Conservation (phyloP, 64 coral and sea anemone species). For the Montipora efflorescens region DNA sequence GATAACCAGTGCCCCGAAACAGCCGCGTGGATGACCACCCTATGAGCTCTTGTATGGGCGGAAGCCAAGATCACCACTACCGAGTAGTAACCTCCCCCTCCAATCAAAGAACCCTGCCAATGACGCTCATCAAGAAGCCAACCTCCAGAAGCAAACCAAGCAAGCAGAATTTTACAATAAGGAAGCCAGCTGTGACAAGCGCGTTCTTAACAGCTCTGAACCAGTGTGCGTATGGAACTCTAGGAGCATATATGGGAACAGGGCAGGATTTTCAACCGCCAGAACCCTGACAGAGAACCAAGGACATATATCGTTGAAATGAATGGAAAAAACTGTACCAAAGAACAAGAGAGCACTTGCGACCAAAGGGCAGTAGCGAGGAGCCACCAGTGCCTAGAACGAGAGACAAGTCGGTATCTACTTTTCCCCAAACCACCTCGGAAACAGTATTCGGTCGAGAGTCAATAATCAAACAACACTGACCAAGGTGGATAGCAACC, state of each 20-base stretch:
- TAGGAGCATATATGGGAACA: slow-evolving; percentile 48
- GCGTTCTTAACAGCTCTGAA: slow-evolving; percentile 11
- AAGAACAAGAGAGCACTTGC: slow-evolving; percentile 51
- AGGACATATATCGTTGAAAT: slow-evolving; percentile 72
- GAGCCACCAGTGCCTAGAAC: neutral
- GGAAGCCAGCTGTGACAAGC: neutral
- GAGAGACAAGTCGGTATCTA: neutral
- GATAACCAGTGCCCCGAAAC: slow-evolving; percentile 65
- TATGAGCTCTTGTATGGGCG: slow-evolving; percentile 70
- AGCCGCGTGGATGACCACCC: slow-evolving; percentile 70
- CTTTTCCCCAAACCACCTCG: neutral
- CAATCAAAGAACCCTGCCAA: slow-evolving; percentile 46
- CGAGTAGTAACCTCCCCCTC: slow-evolving; percentile 21
- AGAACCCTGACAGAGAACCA: slow-evolving; percentile 53
- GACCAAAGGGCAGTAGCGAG: neutral
- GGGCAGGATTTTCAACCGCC: slow-evolving; percentile 30
- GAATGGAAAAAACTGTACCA: slow-evolving; percentile 51
- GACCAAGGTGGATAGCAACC: neutral
- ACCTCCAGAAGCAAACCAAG: slow-evolving; percentile 46
- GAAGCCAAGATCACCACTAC: slow-evolving; percentile 50
- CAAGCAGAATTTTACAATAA: slow-evolving; percentile 59
- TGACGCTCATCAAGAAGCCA: slow-evolving; percentile 43
- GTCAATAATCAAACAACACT: neutral
- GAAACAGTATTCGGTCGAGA: neutral
- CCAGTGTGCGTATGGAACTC: slow-evolving; percentile 58